Percentiles rank a stretch among this genome's conserved stretches.
Evolutionary conservation across 2,113 vertebrate species (phyloP).

Genomic region (Prinia subflava): DNA sequence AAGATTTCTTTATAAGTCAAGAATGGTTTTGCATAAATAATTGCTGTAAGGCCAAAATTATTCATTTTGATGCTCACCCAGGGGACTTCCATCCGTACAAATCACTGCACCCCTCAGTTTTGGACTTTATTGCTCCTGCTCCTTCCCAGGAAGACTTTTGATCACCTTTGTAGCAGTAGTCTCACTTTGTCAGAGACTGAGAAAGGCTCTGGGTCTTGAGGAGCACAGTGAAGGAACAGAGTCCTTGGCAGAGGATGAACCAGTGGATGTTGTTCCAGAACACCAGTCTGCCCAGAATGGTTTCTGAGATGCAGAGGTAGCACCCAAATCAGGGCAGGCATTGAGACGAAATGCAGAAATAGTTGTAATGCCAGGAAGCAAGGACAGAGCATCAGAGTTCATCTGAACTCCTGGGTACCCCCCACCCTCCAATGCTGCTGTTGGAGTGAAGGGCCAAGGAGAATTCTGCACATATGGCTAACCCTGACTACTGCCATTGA

Average conservation of each 20-base stretch:
- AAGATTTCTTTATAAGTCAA: neutral
- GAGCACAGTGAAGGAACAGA: neutral
- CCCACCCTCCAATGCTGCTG: neutral
- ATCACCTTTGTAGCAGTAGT: neutral
- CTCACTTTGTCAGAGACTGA: neutral
- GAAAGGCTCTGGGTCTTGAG: neutral
- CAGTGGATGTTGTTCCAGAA: neutral
- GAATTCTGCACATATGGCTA: neutral
- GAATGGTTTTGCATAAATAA: neutral
- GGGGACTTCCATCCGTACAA: neutral
- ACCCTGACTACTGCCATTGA: neutral
- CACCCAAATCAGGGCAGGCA: neutral
- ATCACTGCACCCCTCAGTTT: neutral
- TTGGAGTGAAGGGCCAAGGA: neutral
- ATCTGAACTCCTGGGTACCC: neutral
- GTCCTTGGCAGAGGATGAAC: neutral
- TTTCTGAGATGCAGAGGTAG: neutral
- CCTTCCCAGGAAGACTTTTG: neutral
- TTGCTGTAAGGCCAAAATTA: neutral
- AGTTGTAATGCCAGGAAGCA: neutral
- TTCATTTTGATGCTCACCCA: neutral
- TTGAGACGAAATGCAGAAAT: neutral
- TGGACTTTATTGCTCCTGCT: neutral
- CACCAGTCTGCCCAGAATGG: neutral
- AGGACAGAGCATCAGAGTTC: neutral